phyloP scores from a whole-genome alignment of 2,113 vertebrate species.

The Brachirus orientalis region DNA sequence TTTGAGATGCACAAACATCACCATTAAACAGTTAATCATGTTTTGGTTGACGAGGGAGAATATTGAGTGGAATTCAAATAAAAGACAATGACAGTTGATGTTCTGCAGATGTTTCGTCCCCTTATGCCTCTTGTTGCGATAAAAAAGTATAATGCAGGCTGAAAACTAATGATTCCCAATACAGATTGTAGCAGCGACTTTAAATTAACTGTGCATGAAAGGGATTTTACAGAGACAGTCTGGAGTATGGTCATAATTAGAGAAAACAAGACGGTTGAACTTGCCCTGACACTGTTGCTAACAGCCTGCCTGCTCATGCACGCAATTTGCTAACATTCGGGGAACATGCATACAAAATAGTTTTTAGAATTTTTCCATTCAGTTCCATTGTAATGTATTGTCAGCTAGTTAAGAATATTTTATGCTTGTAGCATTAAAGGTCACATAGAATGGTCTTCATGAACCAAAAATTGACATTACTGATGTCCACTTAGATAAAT shows the following conservation, averaged over 20 bases:
- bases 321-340: not conserved
- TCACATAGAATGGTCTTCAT: no score
- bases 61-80: not conserved
- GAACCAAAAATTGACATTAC: no score
- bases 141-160: not conserved
- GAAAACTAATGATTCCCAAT: not conserved
- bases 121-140: not conserved
- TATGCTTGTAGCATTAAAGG: no score
- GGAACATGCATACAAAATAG: no score
- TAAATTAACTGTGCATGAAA: not conserved
- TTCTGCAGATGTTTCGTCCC: not conserved
- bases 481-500: no score
- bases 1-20: no score
- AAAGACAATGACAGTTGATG: no score
- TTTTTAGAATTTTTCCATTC: no score
- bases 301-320: constrained; percentile 21
- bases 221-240: not conserved
- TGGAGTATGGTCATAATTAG: constrained; percentile 16
- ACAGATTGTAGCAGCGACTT: not conserved
- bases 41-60: not conserved
- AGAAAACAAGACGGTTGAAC: constrained; percentile 2
- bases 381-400: no score
- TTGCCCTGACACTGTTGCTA: not conserved
- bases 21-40: not conserved
- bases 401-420: no score